A percentile compares a stretch with the other conserved stretches of the same genome.
phyloP scores from a whole-genome alignment of 2,113 vertebrate genomes.

The Arvicanthis niloticus region DNA sequence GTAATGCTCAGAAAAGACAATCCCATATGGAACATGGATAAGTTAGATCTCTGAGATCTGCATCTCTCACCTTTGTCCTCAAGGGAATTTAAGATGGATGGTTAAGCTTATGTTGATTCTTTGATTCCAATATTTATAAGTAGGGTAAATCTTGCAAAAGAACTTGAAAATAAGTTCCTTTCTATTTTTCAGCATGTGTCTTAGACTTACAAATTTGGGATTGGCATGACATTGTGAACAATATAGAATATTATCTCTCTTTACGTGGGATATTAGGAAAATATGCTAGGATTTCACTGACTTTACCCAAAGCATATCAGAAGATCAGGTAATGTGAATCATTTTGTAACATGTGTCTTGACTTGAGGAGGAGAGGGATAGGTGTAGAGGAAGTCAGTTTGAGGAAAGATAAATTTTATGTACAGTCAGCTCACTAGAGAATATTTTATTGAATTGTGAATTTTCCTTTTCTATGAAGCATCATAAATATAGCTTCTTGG shows the following conservation, averaged over 20 bases:
- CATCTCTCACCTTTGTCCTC: neutral
- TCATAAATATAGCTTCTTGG: slow-evolving; percentile 52
- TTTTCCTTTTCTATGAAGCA: slow-evolving; percentile 53
- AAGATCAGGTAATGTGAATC: neutral
- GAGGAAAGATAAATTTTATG: slow-evolving; percentile 32
- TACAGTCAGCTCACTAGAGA: slow-evolving; percentile 47
- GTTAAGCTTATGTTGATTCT: neutral
- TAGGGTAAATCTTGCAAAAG: neutral
- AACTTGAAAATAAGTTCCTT: neutral
- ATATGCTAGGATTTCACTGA: neutral
- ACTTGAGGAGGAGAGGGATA: neutral
- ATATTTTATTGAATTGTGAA: slow-evolving; percentile 61
- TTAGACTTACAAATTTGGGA: neutral
- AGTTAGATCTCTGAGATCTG: neutral
- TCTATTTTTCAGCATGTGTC: neutral
- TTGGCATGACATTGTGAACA: neutral
- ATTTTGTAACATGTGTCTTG: neutral
- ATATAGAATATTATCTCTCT: neutral
- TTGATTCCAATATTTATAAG: neutral
- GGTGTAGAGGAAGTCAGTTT: neutral
- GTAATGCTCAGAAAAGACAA: neutral
- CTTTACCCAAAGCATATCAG: neutral
- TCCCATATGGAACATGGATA: neutral
- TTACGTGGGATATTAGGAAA: neutral
- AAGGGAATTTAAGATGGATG: neutral